phyloP scores from a whole-genome alignment of 2,797 vertebrate species.

The Periophthalmus magnuspinnatus region DNA sequence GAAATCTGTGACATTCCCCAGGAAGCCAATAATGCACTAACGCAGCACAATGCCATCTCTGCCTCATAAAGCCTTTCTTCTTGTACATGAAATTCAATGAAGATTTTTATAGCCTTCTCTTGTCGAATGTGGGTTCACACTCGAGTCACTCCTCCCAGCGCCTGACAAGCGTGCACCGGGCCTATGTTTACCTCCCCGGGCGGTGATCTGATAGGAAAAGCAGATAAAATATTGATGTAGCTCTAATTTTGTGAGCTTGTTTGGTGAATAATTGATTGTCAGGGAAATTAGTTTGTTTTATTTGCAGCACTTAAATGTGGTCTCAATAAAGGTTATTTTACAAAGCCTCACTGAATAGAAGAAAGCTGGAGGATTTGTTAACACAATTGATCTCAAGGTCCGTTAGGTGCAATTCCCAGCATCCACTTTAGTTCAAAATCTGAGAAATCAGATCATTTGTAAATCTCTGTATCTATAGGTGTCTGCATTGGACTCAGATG shows the following conservation, averaged over 20 bases:
- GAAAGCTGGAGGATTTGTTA: constrained; percentile 11
- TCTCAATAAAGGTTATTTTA: constrained; percentile 32
- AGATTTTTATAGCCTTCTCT: constrained; percentile 18
- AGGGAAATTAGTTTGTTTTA: constrained; percentile 32
- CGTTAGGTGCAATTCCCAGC: constrained; percentile 22
- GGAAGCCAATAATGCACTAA: constrained; percentile 13
- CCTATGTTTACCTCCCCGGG: constrained; percentile 21
- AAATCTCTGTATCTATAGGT: background rate
- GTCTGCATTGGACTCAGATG: background rate
- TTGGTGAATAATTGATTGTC: constrained; percentile 62
- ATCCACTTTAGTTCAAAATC: background rate
- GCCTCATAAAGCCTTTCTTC: constrained; percentile 9
- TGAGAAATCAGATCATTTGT: background rate
- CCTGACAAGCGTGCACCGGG: constrained; percentile 21
- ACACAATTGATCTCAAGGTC: constrained; percentile 3
- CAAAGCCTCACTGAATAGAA: constrained; percentile 2
- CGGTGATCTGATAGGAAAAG: constrained; percentile 23
- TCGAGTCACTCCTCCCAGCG: constrained; percentile 3
- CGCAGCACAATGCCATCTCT: constrained; percentile 15
- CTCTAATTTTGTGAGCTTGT: constrained; percentile 56
- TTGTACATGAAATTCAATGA: constrained; percentile 31
- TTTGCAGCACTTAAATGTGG: constrained; percentile 22
- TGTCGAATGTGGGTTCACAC: constrained; percentile 14
- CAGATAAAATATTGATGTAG: constrained; percentile 57
- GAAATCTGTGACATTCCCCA: constrained; percentile 24